These are phyloP conservation scores for Aptenodytes patagonicus DNA, from an alignment of 2,113 vertebrate genomes.

Conservation along the genomic window DNA sequence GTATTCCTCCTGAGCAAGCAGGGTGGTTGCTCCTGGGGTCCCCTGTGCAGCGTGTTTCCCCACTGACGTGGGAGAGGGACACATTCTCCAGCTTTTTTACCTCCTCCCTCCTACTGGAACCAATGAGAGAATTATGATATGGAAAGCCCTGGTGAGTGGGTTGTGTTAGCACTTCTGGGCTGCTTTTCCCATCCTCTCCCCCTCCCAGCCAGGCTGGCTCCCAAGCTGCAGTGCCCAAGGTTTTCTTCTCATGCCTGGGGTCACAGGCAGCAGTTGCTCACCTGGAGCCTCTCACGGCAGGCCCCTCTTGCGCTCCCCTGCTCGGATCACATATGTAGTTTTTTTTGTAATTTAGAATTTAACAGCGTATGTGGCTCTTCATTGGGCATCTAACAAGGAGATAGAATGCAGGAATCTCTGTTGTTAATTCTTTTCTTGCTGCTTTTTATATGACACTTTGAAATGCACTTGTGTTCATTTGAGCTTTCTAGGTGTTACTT, in stretches of 20 bases:
- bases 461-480: neutral
- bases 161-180: neutral
- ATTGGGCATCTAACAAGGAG: neutral
- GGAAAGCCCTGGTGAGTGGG: neutral
- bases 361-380: neutral
- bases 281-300: neutral
- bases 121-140: accelerated
- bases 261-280: neutral
- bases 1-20: neutral
- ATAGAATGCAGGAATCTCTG: neutral
- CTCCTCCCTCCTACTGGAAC: neutral
- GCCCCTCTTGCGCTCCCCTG: accelerated
- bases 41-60: neutral
- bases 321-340: neutral
- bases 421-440: neutral
- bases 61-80: neutral
- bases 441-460: neutral
- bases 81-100: neutral
- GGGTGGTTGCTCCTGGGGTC: neutral
- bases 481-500: neutral
- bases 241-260: neutral
- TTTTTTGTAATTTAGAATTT: neutral
- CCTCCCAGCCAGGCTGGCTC: neutral
- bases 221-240: neutral
- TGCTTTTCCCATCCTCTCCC: neutral